phyloP scores from a whole-genome alignment of 2,797 vertebrate species.

The Sebastes flavidus region DNA sequence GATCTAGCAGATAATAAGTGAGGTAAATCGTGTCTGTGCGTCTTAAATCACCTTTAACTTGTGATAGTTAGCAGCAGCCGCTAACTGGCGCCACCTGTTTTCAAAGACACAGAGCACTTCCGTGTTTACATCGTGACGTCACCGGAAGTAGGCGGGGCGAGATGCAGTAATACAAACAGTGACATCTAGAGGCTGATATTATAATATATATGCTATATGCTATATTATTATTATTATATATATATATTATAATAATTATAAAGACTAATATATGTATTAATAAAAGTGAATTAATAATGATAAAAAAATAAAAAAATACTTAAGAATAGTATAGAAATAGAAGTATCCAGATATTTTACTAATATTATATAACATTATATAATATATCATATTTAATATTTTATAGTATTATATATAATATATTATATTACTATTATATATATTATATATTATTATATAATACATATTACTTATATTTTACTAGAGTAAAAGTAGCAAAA shows the following conservation, averaged over 20 bases:
- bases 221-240: too few species aligned
- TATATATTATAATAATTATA: too few species aligned
- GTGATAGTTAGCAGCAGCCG: neutral
- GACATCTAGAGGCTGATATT: neutral
- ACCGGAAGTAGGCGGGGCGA: rapidly evolving
- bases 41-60: slow-evolving; percentile 5
- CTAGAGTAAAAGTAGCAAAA: too few species aligned
- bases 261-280: neutral
- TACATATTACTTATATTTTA: too few species aligned
- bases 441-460: too few species aligned
- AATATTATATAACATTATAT: too few species aligned
- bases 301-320: too few species aligned
- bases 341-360: rapidly evolving
- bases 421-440: too few species aligned
- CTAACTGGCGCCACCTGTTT: slow-evolving; percentile 5
- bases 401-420: too few species aligned
- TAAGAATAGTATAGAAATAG: too few species aligned
- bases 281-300: neutral
- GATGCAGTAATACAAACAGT: rapidly evolving
- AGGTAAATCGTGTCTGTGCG: rapidly evolving
- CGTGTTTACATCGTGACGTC: slow-evolving; percentile 43
- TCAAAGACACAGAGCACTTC: slow-evolving; percentile 46
- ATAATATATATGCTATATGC: neutral
- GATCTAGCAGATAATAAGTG: rapidly evolving
- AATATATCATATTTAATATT: too few species aligned